Conservation (phyloP, 2,797 vertebrate genomes). For the Aulostomus chinensis region DNA sequence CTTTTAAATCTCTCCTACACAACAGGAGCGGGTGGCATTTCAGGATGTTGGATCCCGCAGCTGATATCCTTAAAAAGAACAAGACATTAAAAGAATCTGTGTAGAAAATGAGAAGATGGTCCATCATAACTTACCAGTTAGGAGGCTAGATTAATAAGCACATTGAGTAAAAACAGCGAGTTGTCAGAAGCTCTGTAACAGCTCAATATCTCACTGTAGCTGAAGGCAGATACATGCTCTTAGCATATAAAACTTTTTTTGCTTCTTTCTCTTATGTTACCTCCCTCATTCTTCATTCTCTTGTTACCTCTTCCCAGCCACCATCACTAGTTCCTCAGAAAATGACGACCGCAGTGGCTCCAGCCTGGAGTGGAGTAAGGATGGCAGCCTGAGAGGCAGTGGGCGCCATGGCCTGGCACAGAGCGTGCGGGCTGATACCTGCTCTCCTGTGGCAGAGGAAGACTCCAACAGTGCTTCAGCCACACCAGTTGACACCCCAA, state of each 20-base stretch:
- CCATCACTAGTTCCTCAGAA: constrained; percentile 98
- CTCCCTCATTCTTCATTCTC: constrained; percentile 10
- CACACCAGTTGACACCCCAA: constrained; percentile 60
- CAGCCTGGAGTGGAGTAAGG: constrained; percentile 97
- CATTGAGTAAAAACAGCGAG: constrained; percentile 26
- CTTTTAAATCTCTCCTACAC: background rate
- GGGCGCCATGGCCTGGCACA: constrained; percentile 85
- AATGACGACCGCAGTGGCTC: constrained; percentile 98
- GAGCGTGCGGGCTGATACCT: constrained; percentile 87
- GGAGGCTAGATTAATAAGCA: constrained; percentile 47
- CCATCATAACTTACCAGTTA: constrained; percentile 23
- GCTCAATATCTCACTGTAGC: constrained; percentile 25
- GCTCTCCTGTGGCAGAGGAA: constrained; percentile 96
- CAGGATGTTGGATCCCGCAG: constrained; percentile 3
- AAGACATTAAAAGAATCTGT: constrained; percentile 3
- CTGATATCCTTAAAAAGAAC: constrained; percentile 7
- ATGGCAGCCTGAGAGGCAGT: constrained; percentile 88
- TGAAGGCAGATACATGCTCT: constrained; percentile 39
- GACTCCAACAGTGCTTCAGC: constrained; percentile 75
- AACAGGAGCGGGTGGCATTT: background rate
- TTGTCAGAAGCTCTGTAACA: constrained; percentile 46
- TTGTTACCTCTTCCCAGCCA: constrained; percentile 79
- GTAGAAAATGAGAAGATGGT: constrained; percentile 27
- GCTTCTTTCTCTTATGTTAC: constrained; percentile 5
- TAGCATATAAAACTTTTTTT: constrained; percentile 13